A percentile compares a stretch with the other conserved stretches of the same genome.
These are phyloP conservation scores for Pheosia gnoma DNA, from an alignment of 2,888 invertebrate species.

Conservation along the genomic window DNA sequence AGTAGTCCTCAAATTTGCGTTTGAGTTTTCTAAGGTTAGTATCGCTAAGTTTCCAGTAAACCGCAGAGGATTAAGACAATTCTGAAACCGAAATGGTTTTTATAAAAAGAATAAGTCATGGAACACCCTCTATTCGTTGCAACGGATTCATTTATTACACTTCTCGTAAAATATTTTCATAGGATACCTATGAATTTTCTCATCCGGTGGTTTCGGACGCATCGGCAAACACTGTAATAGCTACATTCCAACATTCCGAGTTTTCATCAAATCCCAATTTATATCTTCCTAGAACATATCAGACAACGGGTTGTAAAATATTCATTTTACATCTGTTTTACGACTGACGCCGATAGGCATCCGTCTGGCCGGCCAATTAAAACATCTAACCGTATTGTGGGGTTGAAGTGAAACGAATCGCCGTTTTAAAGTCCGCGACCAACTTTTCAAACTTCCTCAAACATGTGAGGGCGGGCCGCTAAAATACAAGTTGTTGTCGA, in stretches of 20 bases:
- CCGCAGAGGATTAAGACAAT: too few species aligned
- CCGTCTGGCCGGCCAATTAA: constrained; percentile 65
- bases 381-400: constrained; percentile 64
- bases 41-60: too few species aligned
- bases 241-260: neutral
- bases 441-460: constrained; percentile 80
- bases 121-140: neutral
- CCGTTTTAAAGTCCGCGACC: constrained; percentile 63
- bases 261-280: constrained; percentile 20
- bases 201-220: neutral
- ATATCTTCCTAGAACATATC: constrained; percentile 45
- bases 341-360: constrained; percentile 41
- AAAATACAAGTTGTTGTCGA: constrained; percentile 79
- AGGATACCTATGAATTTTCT: neutral
- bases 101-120: neutral
- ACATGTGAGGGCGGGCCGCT: constrained; percentile 77
- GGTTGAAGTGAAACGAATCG: constrained; percentile 65
- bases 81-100: too few species aligned
- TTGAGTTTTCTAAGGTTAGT: too few species aligned
- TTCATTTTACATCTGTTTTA: constrained; percentile 47
- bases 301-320: constrained; percentile 38
- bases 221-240: neutral
- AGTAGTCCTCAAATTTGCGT: too few species aligned
- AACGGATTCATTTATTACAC: neutral
- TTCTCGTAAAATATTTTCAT: neutral